A percentile compares a stretch with the other conserved stretches of the same genome.
Evolutionary conservation across 2,113 vertebrate genomes (phyloP).

Genomic region (Ovis aries): ARS-UI_Ramb_v3.0 NC_056061.1:56712501-56713000

Average conservation of each 20-base stretch:
- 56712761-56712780: background rate
- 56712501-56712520: background rate
- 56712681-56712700: background rate
- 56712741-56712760: background rate
- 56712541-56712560: background rate
- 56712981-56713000: accelerated
- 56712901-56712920: no score
- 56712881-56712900: no score
- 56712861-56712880: no score
- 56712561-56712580: background rate
- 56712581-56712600: background rate
- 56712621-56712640: background rate
- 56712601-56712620: background rate
- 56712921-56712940: no score
- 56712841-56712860: accelerated
- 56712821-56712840: no score
- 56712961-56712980: no score
- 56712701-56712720: background rate
- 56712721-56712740: background rate
- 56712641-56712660: background rate
- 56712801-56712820: no score
- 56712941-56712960: no score
- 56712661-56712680: background rate
- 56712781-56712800: background rate
- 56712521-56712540: background rate